These are phyloP conservation scores for Mustela lutreola DNA, from an alignment of 2,113 vertebrate species.

Conservation along the genomic window DNA sequence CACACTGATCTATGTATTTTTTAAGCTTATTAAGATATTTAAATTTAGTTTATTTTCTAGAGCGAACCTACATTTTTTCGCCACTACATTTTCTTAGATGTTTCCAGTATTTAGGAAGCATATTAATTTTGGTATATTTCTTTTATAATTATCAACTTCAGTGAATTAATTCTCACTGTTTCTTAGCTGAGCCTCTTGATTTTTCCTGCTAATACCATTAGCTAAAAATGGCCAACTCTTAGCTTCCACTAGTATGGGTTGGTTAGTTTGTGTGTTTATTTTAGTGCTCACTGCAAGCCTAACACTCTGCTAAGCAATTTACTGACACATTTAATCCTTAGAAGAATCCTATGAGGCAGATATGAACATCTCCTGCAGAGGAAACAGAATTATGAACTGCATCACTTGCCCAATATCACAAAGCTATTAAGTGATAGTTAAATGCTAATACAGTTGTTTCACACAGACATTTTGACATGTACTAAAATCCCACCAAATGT, in stretches of 20 bases:
- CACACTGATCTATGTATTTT: background rate
- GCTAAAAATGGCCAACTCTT: background rate
- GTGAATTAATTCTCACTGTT: background rate
- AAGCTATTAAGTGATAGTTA: background rate
- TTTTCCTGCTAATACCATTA: background rate
- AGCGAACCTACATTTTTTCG: background rate
- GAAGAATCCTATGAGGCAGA: background rate
- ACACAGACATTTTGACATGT: background rate
- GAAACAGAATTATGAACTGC: background rate
- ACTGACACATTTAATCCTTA: background rate
- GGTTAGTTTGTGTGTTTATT: background rate
- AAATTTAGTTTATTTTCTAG: constrained; percentile 4
- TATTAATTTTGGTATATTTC: background rate
- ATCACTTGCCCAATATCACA: background rate
- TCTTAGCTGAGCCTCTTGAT: background rate
- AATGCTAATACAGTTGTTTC: background rate
- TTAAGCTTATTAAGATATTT: background rate
- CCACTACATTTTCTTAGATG: background rate
- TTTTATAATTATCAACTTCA: background rate
- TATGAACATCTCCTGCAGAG: background rate
- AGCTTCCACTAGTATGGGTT: background rate
- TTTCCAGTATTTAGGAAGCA: background rate
- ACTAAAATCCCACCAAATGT: background rate
- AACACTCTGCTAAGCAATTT: background rate
- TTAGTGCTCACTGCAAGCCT: background rate